Percentiles rank a stretch among this genome's conserved stretches.
Conservation (phyloP, 2,888 invertebrate species). For the Anaspis maculata region DNA sequence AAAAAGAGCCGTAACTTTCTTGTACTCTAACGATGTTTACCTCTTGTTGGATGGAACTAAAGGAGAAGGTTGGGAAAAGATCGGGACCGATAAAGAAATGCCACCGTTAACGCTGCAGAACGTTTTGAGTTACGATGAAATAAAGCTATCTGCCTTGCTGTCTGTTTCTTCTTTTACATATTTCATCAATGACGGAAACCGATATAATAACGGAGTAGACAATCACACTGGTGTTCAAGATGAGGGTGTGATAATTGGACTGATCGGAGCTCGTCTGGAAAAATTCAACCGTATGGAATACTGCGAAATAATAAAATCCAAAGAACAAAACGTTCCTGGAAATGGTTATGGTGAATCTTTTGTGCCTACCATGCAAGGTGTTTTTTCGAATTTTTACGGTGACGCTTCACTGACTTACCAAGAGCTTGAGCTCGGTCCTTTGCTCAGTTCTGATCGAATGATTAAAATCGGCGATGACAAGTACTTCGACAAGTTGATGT, state of each 20-base stretch:
- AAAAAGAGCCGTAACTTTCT: conserved; percentile 49
- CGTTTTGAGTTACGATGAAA: conserved; percentile 56
- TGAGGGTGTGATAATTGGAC: conserved; percentile 43
- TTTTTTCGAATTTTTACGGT: conserved; percentile 20
- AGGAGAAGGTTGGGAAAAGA: conserved; percentile 49
- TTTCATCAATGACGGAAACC: conserved; percentile 52
- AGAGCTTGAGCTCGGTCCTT: conserved; percentile 1
- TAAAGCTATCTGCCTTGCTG: conserved; percentile 53
- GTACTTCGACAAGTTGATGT: conserved; percentile 27
- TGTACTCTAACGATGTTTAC: conserved; percentile 45
- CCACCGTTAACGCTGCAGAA: conserved; percentile 47
- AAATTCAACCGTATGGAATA: conserved; percentile 51
- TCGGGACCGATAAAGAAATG: conserved; percentile 50
- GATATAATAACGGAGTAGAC: conserved; percentile 45
- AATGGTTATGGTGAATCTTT: conserved; percentile 17
- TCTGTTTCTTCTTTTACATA: conserved; percentile 51
- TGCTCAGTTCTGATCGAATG: background rate
- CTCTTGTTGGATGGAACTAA: conserved; percentile 44
- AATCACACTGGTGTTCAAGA: conserved; percentile 39
- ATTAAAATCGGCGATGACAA: background rate
- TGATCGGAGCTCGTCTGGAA: conserved; percentile 48
- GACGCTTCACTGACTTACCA: conserved; percentile 13
- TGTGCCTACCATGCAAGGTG: conserved; percentile 10
- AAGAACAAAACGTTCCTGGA: conserved; percentile 41
- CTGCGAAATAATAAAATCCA: conserved; percentile 47